phyloP scores from a whole-genome alignment of 2,888 invertebrate genomes.

The Lycocerus yunnanus region DNA sequence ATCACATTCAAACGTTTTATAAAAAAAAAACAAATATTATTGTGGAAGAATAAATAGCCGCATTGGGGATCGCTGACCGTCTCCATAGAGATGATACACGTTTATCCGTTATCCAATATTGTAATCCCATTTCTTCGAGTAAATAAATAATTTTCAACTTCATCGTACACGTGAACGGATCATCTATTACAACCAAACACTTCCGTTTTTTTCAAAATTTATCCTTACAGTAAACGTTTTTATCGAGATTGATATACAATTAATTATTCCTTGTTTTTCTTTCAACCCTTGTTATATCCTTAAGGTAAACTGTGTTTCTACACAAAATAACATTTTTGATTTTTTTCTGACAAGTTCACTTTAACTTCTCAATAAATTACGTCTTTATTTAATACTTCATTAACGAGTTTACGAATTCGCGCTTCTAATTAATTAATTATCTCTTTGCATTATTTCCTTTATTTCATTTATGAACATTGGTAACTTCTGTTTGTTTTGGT shows the following conservation, averaged over 20 bases:
- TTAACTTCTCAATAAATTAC: neutral
- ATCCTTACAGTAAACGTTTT: neutral
- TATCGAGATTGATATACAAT: neutral
- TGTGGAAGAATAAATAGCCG: neutral
- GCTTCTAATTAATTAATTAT: neutral
- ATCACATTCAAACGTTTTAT: neutral
- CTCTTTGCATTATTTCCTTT: neutral
- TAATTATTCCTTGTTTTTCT: neutral
- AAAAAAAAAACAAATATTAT: neutral
- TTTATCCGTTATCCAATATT: neutral
- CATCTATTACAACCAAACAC: neutral
- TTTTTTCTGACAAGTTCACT: neutral
- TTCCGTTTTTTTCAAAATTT: neutral
- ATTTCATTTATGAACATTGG: neutral
- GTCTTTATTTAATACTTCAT: neutral
- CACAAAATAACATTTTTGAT: neutral
- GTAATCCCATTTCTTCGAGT: neutral
- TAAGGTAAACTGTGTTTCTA: neutral
- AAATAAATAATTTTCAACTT: neutral
- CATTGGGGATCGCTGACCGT: neutral
- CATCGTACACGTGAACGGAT: neutral
- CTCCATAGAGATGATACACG: neutral
- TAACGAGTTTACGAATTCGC: neutral
- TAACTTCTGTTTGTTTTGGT: too few relatives aligned
- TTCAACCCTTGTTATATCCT: neutral